Conservation (phyloP, 2,797 vertebrate species). For the Ambastaia sidthimunki region DNA sequence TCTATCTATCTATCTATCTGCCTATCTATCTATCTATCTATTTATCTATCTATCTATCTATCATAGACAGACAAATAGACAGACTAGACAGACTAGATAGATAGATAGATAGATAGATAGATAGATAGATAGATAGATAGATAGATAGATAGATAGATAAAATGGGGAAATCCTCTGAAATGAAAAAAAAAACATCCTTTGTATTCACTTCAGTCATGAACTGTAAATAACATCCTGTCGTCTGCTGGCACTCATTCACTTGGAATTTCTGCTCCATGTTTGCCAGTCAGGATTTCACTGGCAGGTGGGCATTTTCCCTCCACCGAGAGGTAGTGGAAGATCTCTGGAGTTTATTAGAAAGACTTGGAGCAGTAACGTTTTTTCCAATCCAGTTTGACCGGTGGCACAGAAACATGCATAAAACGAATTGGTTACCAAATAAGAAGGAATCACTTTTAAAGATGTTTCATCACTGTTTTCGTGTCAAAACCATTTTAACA, state of each 20-base stretch:
- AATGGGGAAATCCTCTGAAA: too few species aligned
- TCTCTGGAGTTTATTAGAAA: constrained; percentile 22
- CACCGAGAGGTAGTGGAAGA: constrained; percentile 20
- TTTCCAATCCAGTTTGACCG: constrained; percentile 14
- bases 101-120: too few species aligned
- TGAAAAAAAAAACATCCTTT: not conserved
- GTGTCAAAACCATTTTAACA: too few species aligned
- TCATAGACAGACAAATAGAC: too few species aligned
- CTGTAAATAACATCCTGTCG: constrained; percentile 7
- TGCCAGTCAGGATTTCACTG: constrained; percentile 32
- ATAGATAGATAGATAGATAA: not conserved
- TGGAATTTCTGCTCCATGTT: constrained; percentile 1
- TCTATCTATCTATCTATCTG: too few species aligned
- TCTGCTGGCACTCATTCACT: constrained; percentile 29
- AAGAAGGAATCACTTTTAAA: not conserved
- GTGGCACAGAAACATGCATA: not conserved
- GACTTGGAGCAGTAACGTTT: constrained; percentile 10
- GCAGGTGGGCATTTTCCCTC: constrained; percentile 38
- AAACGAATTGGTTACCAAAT: not conserved
- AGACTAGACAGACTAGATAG: too few species aligned
- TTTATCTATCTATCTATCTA: too few species aligned
- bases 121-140: not conserved
- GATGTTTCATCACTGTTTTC: too few species aligned
- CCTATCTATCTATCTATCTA: too few species aligned
- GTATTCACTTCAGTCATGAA: not conserved